A percentile compares a stretch with the other conserved stretches of the same genome.
phyloP scores from a whole-genome alignment of 1,140 invertebrate species.

The Ceratina calcarata region DNA sequence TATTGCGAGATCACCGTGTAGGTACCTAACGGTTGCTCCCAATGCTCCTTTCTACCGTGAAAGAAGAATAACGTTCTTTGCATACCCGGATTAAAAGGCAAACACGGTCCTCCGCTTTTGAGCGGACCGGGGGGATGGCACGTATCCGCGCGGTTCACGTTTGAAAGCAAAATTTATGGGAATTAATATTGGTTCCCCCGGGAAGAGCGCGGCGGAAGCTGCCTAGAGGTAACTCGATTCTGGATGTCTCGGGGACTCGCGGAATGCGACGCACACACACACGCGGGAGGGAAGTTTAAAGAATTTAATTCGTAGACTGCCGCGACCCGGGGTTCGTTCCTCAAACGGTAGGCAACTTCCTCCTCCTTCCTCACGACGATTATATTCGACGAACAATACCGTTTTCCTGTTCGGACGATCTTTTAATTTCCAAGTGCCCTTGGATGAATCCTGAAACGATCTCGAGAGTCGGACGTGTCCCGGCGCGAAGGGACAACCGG shows the following conservation, averaged over 20 bases:
- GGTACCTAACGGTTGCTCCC: slow-evolving; percentile 4
- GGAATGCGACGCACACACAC: slow-evolving; percentile 77
- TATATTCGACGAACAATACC: too few species aligned
- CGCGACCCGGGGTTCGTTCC: neutral
- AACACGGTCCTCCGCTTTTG: slow-evolving; percentile 70
- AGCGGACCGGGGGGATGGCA: neutral
- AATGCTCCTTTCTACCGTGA: neutral
- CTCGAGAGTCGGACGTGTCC: neutral
- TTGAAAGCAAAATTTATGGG: slow-evolving; percentile 82
- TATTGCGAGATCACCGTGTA: slow-evolving; percentile 20
- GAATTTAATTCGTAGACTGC: slow-evolving; percentile 79
- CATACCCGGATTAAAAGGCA: slow-evolving; percentile 78
- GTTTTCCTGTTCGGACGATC: too few species aligned
- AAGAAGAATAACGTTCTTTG: slow-evolving; percentile 78
- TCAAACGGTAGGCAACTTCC: neutral
- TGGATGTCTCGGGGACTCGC: slow-evolving; percentile 71
- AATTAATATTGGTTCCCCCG: slow-evolving; percentile 80
- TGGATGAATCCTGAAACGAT: too few species aligned
- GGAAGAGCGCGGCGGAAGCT: slow-evolving; percentile 52
- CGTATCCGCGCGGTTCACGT: too few species aligned
- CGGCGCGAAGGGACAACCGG: neutral
- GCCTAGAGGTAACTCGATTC: slow-evolving; percentile 42
- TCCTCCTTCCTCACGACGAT: neutral
- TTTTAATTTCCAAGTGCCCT: too few species aligned
- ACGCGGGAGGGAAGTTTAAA: slow-evolving; percentile 78